These are phyloP conservation scores for Athene cunicularia DNA, from an alignment of 2,113 vertebrate species.

Conservation along the genomic window DNA sequence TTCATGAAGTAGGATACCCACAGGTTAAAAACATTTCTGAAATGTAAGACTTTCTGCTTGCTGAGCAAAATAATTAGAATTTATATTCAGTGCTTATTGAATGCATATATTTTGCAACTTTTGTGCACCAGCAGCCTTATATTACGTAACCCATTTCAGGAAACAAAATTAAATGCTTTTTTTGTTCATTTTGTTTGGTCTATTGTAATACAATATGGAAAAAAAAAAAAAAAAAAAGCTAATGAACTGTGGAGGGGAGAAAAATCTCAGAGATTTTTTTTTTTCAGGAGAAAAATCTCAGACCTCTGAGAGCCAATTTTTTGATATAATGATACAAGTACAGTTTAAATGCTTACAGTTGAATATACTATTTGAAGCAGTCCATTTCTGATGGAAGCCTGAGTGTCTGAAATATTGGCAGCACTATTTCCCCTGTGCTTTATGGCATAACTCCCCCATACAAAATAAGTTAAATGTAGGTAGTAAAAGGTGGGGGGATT, in stretches of 20 bases:
- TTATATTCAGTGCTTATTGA: neutral
- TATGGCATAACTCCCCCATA: neutral
- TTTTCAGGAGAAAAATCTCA: neutral
- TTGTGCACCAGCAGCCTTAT: neutral
- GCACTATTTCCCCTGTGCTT: slow-evolving; percentile 4
- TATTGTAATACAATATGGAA: neutral
- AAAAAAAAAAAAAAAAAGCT: no score
- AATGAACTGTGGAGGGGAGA: slow-evolving; percentile 12
- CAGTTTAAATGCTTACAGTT: slow-evolving; percentile 5
- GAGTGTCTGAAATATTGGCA: neutral
- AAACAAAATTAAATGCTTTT: neutral
- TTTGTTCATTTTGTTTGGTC: neutral
- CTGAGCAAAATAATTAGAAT: neutral
- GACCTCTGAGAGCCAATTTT: neutral
- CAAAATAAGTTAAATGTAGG: neutral
- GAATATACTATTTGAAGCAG: slow-evolving; percentile 16
- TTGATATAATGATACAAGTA: slow-evolving; percentile 25
- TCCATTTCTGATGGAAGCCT: neutral
- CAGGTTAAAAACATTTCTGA: neutral
- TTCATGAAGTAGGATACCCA: neutral
- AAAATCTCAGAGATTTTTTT: neutral
- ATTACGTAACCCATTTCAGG: neutral
- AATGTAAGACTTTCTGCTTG: neutral
- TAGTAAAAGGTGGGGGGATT: neutral
- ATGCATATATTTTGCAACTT: neutral